phyloP scores from a whole-genome alignment of 2,113 vertebrate species.

The Tachycineta bicolor region DNA sequence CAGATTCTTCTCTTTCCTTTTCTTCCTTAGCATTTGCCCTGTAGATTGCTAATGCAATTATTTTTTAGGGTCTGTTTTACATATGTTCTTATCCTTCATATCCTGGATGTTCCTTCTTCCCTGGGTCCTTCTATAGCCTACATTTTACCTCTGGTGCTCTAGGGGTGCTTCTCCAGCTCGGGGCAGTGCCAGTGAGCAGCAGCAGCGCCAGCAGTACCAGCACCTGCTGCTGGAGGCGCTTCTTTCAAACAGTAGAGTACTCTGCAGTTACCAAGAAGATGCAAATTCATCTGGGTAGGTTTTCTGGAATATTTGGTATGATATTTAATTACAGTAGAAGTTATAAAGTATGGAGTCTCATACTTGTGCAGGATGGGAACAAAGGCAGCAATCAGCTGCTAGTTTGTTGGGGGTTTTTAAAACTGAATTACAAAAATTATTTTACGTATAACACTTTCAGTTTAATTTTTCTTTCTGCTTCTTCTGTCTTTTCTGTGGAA shows the following conservation, averaged over 20 bases:
- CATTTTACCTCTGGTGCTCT: background rate
- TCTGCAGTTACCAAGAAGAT: background rate
- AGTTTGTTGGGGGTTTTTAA: background rate
- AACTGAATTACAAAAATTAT: background rate
- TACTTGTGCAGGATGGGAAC: background rate
- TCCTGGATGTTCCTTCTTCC: slow-evolving; percentile 10
- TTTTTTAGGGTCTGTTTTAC: background rate
- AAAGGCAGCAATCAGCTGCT: slow-evolving; percentile 6
- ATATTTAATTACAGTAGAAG: background rate
- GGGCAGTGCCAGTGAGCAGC: background rate
- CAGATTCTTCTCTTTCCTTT: background rate
- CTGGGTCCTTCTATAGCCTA: slow-evolving; percentile 8
- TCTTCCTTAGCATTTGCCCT: slow-evolving; percentile 11
- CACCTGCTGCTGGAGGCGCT: background rate
- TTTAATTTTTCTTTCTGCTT: background rate
- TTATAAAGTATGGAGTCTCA: background rate
- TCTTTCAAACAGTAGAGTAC: background rate
- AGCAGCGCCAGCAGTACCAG: background rate
- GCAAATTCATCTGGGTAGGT: background rate
- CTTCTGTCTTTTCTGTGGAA: background rate
- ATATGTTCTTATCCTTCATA: background rate
- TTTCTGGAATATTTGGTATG: background rate
- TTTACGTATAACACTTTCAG: background rate
- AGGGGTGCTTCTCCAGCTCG: background rate
- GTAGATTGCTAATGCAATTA: background rate